These are phyloP conservation scores for Vespertilio murinus DNA, from an alignment of 2,797 vertebrate species.

Conservation along the genomic window DNA sequence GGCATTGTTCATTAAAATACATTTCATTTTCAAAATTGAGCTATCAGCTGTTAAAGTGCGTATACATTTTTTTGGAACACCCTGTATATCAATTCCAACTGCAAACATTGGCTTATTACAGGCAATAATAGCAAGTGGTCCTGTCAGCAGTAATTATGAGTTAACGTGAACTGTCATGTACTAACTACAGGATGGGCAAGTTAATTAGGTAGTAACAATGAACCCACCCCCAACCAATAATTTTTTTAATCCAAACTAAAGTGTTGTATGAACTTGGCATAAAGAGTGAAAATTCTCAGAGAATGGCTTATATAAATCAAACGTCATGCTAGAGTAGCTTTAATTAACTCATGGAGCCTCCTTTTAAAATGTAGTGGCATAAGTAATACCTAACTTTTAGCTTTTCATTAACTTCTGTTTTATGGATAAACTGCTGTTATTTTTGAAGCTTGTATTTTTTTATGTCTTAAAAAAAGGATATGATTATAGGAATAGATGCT, in stretches of 20 bases:
- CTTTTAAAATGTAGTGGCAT: neutral
- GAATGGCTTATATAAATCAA: neutral
- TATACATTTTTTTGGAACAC: too few species aligned
- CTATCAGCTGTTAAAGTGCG: too few species aligned
- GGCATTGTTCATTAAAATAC: too few species aligned
- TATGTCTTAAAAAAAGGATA: neutral
- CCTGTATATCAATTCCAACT: neutral
- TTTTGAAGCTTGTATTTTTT: conserved; percentile 52
- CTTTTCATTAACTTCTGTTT: neutral
- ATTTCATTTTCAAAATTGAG: too few species aligned
- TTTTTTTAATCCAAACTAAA: conserved; percentile 37
- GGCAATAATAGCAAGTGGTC: neutral
- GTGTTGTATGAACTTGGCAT: neutral
- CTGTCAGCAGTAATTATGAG: conserved; percentile 12
- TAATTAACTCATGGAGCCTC: neutral
- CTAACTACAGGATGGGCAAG: neutral
- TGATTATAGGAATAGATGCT: neutral
- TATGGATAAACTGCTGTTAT: neutral
- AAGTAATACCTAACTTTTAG: conserved; percentile 2
- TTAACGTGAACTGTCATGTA: conserved; percentile 21
- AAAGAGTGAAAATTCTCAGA: conserved; percentile 44
- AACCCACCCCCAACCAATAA: neutral
- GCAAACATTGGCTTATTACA: neutral
- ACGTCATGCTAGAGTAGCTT: neutral
- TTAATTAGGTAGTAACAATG: conserved; percentile 33